Evolutionary conservation across 2,797 vertebrate species (phyloP).

Genomic region (Octomys mimax): DNA sequence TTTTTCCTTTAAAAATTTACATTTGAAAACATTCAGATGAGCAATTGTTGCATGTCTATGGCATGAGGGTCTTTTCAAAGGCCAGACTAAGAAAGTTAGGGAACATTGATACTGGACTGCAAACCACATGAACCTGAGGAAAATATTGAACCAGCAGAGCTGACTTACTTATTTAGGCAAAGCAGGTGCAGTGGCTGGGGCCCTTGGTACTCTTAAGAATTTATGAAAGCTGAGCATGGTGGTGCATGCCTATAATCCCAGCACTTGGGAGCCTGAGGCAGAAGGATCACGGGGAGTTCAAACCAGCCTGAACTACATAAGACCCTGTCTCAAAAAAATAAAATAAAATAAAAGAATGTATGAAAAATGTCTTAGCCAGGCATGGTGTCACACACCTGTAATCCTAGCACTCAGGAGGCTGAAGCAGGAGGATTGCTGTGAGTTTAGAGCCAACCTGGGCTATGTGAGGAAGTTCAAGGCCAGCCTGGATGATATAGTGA

Average conservation of each 20-base stretch:
- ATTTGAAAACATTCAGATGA: constrained; percentile 29
- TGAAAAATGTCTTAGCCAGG: no score
- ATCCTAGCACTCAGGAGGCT: no score
- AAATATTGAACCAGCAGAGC: not conserved
- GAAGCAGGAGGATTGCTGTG: no score
- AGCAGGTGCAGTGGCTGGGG: not conserved
- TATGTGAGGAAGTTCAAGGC: no score
- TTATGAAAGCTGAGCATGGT: not conserved
- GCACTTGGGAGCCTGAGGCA: not conserved
- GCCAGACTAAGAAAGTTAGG: not conserved
- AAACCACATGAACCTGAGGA: not conserved
- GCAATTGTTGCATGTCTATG: not conserved
- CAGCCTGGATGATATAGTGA: no score
- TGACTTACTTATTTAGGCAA: not conserved
- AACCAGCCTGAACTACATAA: not conserved
- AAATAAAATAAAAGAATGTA: no score
- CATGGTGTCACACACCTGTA: no score
- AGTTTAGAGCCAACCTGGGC: no score
- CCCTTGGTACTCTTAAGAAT: not conserved
- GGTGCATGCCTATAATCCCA: not conserved
- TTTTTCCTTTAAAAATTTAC: constrained; percentile 43
- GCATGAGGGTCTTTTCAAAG: not conserved
- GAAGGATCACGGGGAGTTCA: not conserved
- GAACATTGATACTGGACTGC: not conserved
- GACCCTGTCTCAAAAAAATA: not conserved